A percentile compares a stretch with the other conserved stretches of the same genome.
Evolutionary conservation across 2,888 invertebrate genomes (phyloP).

Genomic region (Lepetodrilus schrolli): DNA sequence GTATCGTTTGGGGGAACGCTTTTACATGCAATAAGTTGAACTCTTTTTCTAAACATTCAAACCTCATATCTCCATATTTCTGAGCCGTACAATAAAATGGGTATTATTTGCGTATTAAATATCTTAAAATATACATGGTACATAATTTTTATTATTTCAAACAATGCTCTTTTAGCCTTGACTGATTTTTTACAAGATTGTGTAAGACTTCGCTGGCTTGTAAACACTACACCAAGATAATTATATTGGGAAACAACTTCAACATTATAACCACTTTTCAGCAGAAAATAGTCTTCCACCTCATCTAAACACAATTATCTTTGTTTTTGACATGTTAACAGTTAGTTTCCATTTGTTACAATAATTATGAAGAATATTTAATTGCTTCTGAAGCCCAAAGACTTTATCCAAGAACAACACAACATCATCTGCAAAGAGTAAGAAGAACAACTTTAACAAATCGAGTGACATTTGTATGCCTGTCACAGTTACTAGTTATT

Average conservation of each 20-base stretch:
- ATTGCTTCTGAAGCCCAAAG: background rate
- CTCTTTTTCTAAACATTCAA: background rate
- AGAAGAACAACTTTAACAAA: background rate
- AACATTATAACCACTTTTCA: background rate
- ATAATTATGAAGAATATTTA: background rate
- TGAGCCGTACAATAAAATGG: background rate
- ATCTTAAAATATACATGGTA: background rate
- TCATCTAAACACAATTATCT: background rate
- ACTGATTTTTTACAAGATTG: background rate
- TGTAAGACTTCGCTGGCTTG: background rate
- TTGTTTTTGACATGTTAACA: background rate
- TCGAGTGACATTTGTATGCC: background rate
- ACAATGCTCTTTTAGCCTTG: background rate
- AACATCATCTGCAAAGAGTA: conserved; percentile 13
- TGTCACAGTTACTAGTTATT: too few relatives aligned
- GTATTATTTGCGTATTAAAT: background rate
- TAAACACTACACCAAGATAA: background rate
- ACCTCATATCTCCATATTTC: background rate
- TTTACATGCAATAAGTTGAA: background rate
- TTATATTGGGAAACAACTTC: background rate
- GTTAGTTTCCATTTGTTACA: background rate
- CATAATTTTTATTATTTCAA: background rate
- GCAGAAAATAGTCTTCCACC: background rate
- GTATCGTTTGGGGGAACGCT: background rate
- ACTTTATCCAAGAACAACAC: background rate